Evolutionary conservation across 2,797 vertebrate genomes (phyloP), one percentile per base, ranked within the genome.

Genomic region (Pipistrellus nathusii): DNA sequence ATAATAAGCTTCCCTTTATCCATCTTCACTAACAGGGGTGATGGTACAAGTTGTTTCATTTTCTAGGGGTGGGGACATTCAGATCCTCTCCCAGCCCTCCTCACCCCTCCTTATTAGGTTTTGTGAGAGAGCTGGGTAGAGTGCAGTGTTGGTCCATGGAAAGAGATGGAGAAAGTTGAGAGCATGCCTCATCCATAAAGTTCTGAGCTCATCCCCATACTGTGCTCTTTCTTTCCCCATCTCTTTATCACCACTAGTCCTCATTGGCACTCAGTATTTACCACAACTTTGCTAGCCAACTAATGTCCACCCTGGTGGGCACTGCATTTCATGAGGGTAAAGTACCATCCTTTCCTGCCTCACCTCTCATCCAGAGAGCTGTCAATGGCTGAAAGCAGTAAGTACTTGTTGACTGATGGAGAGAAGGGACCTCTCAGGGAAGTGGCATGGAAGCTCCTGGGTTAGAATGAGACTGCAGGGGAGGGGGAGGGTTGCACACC

Each of bases 101-200:
- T 81, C 66, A 35, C 13, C 21, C 12, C 30, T 44, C 7, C 84
- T 59, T 62, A 27, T 48, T 27, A 9, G 11, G 17, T 30, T 72
- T 32, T 9, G 21, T 30, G 25, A 53, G 46, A 48, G 66, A n/a
- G n/a, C 11, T 11, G 6, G 17, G 48, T 44, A n/a, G 53, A 32
- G 32, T 1, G n/a, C 41, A 90, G 72, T 59, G 57, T 25, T 59
- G 81, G 57, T 73, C 75, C 46, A 72, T 71, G 46, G 30, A 48
- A 32, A 91, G 38, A 59, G 83, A 85, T 18, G 71, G 76, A 91
- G 64, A 64, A n/a, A 87, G 20, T 11, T 38, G 51, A 68, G 46
- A 85, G 21, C 2, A 5, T 35, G 18, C 20, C 32, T 66, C 59
- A 41, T 9, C 18, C 6, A 0, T n/a, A 62, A 75, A 21, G 6